These are phyloP conservation scores for Nemurella pictetii DNA, from an alignment of 2,888 invertebrate genomes.

Conservation along the genomic window DNA sequence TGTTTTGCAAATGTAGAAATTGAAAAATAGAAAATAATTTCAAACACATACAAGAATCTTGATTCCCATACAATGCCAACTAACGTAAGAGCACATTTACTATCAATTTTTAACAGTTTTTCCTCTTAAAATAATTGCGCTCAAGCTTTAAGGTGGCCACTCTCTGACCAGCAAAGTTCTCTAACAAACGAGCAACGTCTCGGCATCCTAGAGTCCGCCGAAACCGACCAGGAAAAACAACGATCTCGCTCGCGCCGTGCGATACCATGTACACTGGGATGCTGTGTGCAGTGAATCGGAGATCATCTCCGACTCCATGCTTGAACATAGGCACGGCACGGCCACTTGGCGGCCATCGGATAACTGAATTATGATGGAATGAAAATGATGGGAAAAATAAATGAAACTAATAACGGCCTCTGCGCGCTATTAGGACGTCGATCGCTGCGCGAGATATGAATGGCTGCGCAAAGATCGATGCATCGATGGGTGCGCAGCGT, in stretches of 20 bases:
- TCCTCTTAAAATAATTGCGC: too few relatives aligned
- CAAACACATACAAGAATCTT: too few relatives aligned
- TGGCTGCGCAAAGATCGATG: neutral
- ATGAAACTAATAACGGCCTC: constrained; percentile 15
- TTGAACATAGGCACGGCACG: neutral
- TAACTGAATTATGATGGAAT: constrained; percentile 25
- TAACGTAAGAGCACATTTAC: too few relatives aligned
- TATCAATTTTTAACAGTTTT: too few relatives aligned
- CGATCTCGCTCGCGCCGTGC: neutral
- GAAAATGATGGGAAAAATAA: constrained; percentile 24
- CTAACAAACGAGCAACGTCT: too few relatives aligned
- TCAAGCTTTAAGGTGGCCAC: too few relatives aligned
- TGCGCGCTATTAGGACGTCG: neutral
- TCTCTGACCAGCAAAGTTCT: too few relatives aligned
- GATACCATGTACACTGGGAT: neutral
- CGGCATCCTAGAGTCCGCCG: neutral
- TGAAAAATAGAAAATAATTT: too few relatives aligned
- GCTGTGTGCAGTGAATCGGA: neutral
- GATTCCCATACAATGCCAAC: too few relatives aligned
- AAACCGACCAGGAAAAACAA: neutral
- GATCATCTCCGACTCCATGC: neutral
- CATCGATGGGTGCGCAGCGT: neutral
- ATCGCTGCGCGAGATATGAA: neutral
- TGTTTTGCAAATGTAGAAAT: too few relatives aligned
- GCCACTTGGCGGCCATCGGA: constrained; percentile 11